Base-by-base conservation (phyloP, 2,888 invertebrate species). In the Caenorhabditis plicata region DNA sequence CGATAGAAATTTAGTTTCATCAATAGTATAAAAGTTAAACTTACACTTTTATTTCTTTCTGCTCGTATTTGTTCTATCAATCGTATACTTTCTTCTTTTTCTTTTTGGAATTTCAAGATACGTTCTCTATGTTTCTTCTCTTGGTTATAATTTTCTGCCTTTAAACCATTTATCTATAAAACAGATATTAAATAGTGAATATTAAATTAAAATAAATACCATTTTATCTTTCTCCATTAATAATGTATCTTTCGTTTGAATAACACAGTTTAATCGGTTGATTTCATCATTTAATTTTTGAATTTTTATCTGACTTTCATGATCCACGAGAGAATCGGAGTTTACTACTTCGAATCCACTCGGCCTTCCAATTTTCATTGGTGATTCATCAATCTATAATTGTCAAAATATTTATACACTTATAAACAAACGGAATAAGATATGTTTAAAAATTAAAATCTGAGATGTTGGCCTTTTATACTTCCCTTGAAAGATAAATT, bases 231-330 rank as follows among this genome's bases (percentile, higher is more conserved):
- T 68, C 19, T 72, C 68, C 35, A 68, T 47, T 19, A 74, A 43
- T 11, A 29, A 13, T 13, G 36, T 29, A 20, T 75, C 74, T 40
- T 65, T 68, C 31, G 60, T 40, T 13, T 33, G 36, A 3, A 74
- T 44, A 2, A 51, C 47, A 4, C 50, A 17, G 13, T 65, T 56
- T 33, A 74, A 39, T 11, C 70, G 63, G 8, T 54, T 51, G 29
- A 74, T 70, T 36, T 71, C 52, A 39, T 73, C 71, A 39, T 57
- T 58, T 39, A 74, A 52, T 33, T 73, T 65, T 33, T 74, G 74
- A 22, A 69, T 45, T 22, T 54, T 58, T 31, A 64, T 51, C 8
- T 64, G 50, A 25, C 44, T 66, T 5, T 66, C 64, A 3, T 43
- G 47, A 11, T 49, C 32, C 22, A 42, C 50, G 11, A 40, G 7